phyloP scores from a whole-genome alignment of 2,113 vertebrate genomes.

The Mohoua ochrocephala region DNA sequence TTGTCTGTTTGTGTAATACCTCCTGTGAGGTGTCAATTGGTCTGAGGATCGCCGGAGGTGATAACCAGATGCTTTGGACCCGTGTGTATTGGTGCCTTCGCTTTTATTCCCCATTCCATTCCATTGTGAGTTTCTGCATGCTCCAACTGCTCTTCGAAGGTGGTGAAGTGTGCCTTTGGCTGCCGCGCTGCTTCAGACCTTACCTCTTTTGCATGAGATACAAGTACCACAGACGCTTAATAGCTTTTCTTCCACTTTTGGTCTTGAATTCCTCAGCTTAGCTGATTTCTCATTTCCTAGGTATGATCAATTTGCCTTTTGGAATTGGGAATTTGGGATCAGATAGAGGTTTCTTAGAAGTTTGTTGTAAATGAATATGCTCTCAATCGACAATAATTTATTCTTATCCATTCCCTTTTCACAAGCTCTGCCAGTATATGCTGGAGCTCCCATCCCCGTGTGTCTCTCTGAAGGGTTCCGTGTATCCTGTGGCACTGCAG shows the following conservation, averaged over 20 bases:
- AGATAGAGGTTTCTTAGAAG: neutral
- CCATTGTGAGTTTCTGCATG: neutral
- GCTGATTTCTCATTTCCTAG: neutral
- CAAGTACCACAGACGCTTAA: neutral
- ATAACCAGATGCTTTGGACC: neutral
- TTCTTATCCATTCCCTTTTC: neutral
- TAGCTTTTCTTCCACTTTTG: neutral
- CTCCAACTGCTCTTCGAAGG: neutral
- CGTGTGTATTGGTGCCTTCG: neutral
- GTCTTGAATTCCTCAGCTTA: neutral
- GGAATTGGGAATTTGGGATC: neutral
- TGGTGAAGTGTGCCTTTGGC: neutral
- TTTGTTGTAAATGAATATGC: neutral
- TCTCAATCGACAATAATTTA: neutral
- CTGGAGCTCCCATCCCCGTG: accelerated
- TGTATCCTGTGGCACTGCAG: neutral
- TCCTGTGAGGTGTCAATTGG: neutral
- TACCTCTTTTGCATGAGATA: neutral
- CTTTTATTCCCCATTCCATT: neutral
- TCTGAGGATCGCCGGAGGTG: neutral
- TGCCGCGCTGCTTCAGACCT: neutral
- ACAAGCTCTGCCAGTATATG: neutral
- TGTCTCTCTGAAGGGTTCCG: neutral
- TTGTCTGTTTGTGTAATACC: neutral
- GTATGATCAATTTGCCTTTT: neutral